Conservation (phyloP, 2,888 invertebrate genomes). For the Smittia sp. region DNA sequence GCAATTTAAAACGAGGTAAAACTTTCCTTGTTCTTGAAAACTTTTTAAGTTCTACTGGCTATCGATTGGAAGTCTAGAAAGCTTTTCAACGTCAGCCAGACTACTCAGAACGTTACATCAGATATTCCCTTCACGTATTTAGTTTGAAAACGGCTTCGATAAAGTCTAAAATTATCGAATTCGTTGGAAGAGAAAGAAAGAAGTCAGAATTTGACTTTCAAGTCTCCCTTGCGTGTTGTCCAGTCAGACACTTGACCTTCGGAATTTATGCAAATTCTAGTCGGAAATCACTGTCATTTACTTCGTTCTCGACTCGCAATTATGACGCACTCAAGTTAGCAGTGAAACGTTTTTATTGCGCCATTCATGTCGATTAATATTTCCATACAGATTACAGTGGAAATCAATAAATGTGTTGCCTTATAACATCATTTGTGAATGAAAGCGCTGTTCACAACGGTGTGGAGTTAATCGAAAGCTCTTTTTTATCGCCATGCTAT, state of each 20-base stretch:
- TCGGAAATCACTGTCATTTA: not conserved
- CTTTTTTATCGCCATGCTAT: not conserved
- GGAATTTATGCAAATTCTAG: too few species aligned
- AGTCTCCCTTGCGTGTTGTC: not conserved
- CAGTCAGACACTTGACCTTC: slow-evolving; percentile 7
- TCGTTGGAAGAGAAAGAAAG: not conserved
- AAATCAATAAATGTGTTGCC: not conserved
- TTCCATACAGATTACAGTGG: not conserved
- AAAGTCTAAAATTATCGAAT: too few species aligned
- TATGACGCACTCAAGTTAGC: slow-evolving; percentile 4
- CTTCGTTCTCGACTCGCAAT: not conserved
- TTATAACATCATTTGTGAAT: slow-evolving; percentile 11
- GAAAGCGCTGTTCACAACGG: not conserved
- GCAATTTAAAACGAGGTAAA: too few species aligned
- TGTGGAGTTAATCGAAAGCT: not conserved
- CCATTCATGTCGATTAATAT: slow-evolving; percentile 15
- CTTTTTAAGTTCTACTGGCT: too few species aligned
- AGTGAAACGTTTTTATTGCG: not conserved
- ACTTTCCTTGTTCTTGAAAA: too few species aligned
- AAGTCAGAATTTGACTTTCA: not conserved
- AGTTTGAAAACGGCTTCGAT: too few species aligned
- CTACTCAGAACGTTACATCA: too few species aligned
- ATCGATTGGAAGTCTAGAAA: too few species aligned
- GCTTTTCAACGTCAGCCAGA: too few species aligned
- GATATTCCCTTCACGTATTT: too few species aligned